phyloP scores from a whole-genome alignment of 2,888 invertebrate genomes.

The Carpatolechia fugitivella region DNA sequence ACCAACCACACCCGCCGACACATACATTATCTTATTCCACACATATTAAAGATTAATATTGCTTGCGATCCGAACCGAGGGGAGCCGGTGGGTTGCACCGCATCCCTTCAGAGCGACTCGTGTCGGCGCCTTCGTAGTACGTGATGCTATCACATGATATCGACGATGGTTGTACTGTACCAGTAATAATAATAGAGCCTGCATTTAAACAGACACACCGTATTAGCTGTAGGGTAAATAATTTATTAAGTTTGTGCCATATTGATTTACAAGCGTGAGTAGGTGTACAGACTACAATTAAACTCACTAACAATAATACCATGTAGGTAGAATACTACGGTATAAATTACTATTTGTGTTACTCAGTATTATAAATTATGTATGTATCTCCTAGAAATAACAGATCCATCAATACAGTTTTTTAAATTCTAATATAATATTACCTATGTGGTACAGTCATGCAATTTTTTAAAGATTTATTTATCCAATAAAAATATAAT shows the following conservation, averaged over 20 bases:
- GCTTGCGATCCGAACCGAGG: conserved; percentile 35
- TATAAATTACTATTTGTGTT: neutral
- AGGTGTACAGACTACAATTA: too few species aligned
- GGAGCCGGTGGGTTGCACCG: conserved; percentile 57
- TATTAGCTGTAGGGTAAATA: neutral
- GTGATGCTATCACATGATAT: conserved; percentile 41
- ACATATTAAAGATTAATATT: conserved; percentile 69
- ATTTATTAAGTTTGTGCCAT: neutral
- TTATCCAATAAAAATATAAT: too few species aligned
- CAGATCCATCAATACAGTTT: too few species aligned
- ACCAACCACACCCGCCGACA: conserved; percentile 49
- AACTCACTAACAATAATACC: neutral
- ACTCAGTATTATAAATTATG: too few species aligned
- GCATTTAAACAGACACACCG: conserved; percentile 31
- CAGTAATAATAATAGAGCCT: conserved; percentile 33
- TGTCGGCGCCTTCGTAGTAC: conserved; percentile 66
- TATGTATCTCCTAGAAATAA: too few species aligned
- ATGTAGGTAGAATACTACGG: neutral
- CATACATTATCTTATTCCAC: conserved; percentile 59
- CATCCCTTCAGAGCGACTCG: conserved; percentile 57
- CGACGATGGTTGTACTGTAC: conserved; percentile 7
- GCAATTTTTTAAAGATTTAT: too few species aligned
- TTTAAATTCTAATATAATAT: too few species aligned
- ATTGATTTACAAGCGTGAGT: too few species aligned
- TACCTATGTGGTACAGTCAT: too few species aligned